Evolutionary conservation across 2,797 vertebrate species (phyloP).

Genomic region (Heteromormyrus szaboi): DNA sequence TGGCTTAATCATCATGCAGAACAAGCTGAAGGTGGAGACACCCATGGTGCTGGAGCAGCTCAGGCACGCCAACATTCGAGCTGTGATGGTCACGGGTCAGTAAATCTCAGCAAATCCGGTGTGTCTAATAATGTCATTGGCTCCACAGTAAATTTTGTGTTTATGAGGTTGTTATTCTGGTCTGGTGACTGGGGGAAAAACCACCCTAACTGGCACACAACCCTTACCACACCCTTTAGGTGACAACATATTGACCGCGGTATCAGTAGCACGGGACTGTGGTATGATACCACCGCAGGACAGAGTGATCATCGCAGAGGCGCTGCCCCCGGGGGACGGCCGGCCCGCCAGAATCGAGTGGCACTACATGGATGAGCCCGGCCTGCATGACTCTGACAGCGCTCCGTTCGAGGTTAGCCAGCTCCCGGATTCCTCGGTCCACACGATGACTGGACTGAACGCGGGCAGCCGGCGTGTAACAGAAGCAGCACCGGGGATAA

Average conservation of each 20-base stretch:
- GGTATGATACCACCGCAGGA: conserved; percentile 93
- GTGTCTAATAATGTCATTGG: not conserved
- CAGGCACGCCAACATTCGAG: conserved; percentile 83
- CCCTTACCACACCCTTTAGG: conserved; percentile 56
- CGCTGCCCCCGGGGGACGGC: conserved; percentile 84
- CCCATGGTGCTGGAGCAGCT: conserved; percentile 83
- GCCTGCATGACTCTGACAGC: conserved; percentile 56
- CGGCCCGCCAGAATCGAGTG: conserved; percentile 87
- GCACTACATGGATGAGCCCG: conserved; percentile 84
- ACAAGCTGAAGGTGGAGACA: conserved; percentile 92
- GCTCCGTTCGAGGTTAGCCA: conserved; percentile 69
- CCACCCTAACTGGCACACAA: not conserved
- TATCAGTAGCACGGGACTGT: conserved; percentile 96
- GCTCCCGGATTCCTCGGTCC: not conserved
- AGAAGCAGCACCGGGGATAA: not conserved
- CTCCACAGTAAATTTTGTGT: not conserved
- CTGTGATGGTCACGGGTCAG: conserved; percentile 96
- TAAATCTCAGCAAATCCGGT: not conserved
- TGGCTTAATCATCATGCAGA: conserved; percentile 96
- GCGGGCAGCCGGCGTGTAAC: not conserved
- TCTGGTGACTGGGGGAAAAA: not conserved
- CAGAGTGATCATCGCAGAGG: conserved; percentile 91
- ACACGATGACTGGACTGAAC: not conserved
- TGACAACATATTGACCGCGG: conserved; percentile 95
- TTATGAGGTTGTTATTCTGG: not conserved